Percentiles rank a stretch among this genome's conserved stretches.
These are phyloP conservation scores for Drosophila anomelani DNA, from an alignment of 2,888 invertebrate species.

Conservation along the genomic window DNA sequence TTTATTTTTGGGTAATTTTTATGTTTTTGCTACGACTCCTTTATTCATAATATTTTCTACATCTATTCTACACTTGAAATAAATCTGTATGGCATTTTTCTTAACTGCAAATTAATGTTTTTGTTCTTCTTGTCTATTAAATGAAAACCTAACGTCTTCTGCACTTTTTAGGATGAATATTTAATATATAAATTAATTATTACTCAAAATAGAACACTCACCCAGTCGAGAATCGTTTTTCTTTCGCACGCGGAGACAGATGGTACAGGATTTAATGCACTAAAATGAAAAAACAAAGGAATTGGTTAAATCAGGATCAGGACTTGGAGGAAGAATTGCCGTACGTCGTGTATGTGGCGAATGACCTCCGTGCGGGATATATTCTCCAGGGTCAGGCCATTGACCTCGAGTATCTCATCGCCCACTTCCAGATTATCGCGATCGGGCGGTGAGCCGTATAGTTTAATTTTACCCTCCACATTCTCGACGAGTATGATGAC, in stretches of 20 bases:
- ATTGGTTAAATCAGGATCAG: background rate
- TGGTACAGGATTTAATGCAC: constrained; percentile 98
- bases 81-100: background rate
- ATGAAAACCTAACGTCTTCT: background rate
- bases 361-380: constrained; percentile 96
- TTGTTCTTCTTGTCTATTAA: background rate
- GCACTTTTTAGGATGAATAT: background rate
- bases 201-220: constrained; percentile 86
- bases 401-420: constrained; percentile 98
- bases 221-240: constrained; percentile 94
- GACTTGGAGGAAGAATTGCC: constrained; percentile 37
- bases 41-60: too few species aligned
- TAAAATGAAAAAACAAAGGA: constrained; percentile 82
- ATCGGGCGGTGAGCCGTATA: constrained; percentile 97
- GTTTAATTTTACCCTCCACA: constrained; percentile 96
- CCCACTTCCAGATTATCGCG: constrained; percentile 97
- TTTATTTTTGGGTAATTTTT: too few species aligned
- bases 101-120: background rate
- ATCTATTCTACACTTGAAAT: too few species aligned
- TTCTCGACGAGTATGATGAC: constrained; percentile 97
- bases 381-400: constrained; percentile 96
- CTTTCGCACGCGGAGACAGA: constrained; percentile 96
- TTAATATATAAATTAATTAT: background rate
- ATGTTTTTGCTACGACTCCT: too few species aligned
- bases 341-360: constrained; percentile 97